Evolutionary conservation across 2,888 invertebrate genomes (phyloP), one percentile per base, ranked within the genome.

Genomic region (Chorisops tibialis): DNA sequence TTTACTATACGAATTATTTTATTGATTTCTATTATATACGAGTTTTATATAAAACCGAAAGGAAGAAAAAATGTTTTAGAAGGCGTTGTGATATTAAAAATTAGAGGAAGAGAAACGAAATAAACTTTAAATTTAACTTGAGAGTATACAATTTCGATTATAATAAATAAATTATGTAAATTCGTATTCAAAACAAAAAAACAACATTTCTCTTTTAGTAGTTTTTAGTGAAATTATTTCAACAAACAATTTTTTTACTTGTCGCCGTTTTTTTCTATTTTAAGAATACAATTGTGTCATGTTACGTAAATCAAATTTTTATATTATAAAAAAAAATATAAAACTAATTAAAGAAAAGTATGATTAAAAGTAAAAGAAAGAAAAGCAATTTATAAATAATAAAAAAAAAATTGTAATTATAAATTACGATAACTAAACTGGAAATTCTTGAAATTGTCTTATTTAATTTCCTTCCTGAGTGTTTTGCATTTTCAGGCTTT

Each of bases 1-100:
- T 51, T 35, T 24, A 51, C 51, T 16, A 22, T 47, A 65, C 65
- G 66, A 66, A 67, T 65, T 67, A 65, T 72, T 69, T 67, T 64
- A 66, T 68, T 65, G 66, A 66, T 61, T 66, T 65, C 67, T 72
- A 66, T 68, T 69, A 67, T 67, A 59, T 62, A 65, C 68, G 69
- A 68, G 66, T 69, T 67, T n/a, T 72, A 69, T 69, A 70, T 70
- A 71, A 68, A 72, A 52, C 38, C 48, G 52, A 61, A 51, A 45
- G 39, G 59, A 56, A 48, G 30, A 45, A 45, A 39, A 51, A 45
- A 64, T 54, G 64, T 70, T n/a, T 69, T 68, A 69, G 69, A 70
- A 71, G 73, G 76, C 74, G 77, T 77, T 76, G 77, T 76, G 77
- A 76, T 76, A 77, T 76, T 76, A 77, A 74, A 74, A 73, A 50